These are phyloP conservation scores for Apostichopus parvimensis DNA, from an alignment of 35 echinoderm and acorn worm species.

Conservation along the genomic window DNA sequence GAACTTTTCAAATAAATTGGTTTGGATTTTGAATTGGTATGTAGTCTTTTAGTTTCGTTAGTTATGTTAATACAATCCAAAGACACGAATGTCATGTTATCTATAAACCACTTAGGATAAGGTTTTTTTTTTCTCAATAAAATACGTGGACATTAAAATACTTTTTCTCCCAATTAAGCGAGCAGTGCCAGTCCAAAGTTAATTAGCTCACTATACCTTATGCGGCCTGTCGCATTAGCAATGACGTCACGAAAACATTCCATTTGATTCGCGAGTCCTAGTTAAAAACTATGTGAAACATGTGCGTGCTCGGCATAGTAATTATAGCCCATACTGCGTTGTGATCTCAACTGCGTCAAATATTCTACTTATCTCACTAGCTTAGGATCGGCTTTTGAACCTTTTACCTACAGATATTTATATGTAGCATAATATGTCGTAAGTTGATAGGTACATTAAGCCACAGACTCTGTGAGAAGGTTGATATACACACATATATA, in stretches of 20 bases:
- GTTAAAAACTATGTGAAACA: not conserved
- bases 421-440: too few species aligned
- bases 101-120: too few species aligned
- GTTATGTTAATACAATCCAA: too few species aligned
- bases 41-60: too few species aligned
- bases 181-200: not conserved
- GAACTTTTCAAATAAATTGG: too few species aligned
- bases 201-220: constrained; percentile 9
- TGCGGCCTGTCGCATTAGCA: not conserved
- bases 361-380: not conserved
- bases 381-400: not conserved
- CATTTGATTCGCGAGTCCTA: not conserved
- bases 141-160: not conserved
- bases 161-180: not conserved
- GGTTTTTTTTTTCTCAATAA: too few species aligned
- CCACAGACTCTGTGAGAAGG: too few species aligned
- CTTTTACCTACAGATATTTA: too few species aligned
- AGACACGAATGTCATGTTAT: too few species aligned
- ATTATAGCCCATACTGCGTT: not conserved
- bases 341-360: not conserved
- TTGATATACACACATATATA: too few species aligned
- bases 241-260: constrained; percentile 44
- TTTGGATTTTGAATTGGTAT: too few species aligned
- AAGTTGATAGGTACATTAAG: too few species aligned
- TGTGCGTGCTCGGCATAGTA: not conserved